Conservation (phyloP, 2,113 vertebrate genomes). For the Tupaia tana region DNA sequence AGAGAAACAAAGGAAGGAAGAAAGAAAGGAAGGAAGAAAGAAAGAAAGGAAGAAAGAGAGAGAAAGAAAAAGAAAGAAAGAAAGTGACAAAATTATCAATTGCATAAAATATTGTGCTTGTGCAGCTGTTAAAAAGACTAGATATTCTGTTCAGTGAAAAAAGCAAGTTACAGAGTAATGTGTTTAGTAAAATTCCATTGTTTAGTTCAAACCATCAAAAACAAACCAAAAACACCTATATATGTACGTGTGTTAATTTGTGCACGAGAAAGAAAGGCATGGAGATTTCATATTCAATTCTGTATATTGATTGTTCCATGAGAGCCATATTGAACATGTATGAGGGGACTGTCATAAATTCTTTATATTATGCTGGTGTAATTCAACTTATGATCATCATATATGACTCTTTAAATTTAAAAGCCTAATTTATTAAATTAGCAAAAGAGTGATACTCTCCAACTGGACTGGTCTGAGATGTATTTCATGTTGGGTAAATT, state of each 20-base stretch:
- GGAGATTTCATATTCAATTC: not conserved
- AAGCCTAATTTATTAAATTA: slow-evolving; percentile 11
- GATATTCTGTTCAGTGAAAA: not conserved
- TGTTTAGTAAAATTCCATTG: not conserved
- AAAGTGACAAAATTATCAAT: not conserved
- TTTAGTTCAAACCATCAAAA: slow-evolving; percentile 39
- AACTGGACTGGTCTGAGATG: too few relatives aligned
- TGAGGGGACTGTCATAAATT: not conserved
- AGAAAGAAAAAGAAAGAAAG: too few relatives aligned
- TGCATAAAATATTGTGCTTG: not conserved
- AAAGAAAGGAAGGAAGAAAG: too few relatives aligned
- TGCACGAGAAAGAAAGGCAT: not conserved
- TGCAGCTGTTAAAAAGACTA: not conserved
- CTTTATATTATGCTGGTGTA: not conserved
- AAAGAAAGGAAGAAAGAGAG: too few relatives aligned
- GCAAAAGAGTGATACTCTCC: not conserved
- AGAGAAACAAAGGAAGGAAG: too few relatives aligned
- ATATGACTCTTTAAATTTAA: not conserved
- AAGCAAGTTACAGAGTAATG: not conserved
- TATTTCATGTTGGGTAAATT: too few relatives aligned
- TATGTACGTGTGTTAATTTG: not conserved
- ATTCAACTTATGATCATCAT: not conserved
- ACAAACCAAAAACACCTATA: not conserved
- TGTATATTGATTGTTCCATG: not conserved
- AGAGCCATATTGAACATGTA: not conserved